phyloP scores from a whole-genome alignment of 2,113 vertebrate genomes.

The Apaloderma vittatum region DNA sequence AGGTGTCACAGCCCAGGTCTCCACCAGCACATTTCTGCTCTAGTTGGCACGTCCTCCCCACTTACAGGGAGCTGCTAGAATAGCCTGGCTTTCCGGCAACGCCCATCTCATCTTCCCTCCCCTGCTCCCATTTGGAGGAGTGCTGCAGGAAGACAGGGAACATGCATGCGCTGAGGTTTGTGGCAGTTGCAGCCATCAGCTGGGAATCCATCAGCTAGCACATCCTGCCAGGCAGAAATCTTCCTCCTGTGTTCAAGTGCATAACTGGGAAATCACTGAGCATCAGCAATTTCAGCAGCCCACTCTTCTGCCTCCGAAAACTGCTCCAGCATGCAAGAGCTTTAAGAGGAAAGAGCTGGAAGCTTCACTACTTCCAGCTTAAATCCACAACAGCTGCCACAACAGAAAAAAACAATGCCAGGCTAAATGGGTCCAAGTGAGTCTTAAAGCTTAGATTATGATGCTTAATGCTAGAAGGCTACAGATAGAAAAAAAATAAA shows the following conservation, averaged over 20 bases:
- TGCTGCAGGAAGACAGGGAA: background rate
- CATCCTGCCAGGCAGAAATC: background rate
- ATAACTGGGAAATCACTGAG: background rate
- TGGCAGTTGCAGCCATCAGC: background rate
- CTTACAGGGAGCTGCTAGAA: background rate
- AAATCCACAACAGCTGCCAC: background rate
- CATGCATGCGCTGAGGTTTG: background rate
- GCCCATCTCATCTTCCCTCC: background rate
- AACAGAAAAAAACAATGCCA: background rate
- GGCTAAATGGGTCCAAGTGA: background rate
- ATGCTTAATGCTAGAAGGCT: background rate
- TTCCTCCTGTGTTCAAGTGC: background rate
- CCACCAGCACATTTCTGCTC: background rate
- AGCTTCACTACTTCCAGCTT: background rate
- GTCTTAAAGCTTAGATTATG: background rate
- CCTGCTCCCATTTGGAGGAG: background rate
- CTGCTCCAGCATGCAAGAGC: background rate
- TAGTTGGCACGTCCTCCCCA: background rate
- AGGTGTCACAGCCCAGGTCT: background rate
- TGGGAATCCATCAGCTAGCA: background rate
- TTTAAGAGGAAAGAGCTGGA: constrained; percentile 8
- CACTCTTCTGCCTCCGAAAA: constrained; percentile 2
- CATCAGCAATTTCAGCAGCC: constrained; percentile 39
- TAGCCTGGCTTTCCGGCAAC: background rate
- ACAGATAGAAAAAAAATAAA: too few relatives aligned